Conservation (phyloP, 2,113 vertebrate genomes). For the Romanogobio albipinnatus region DNA sequence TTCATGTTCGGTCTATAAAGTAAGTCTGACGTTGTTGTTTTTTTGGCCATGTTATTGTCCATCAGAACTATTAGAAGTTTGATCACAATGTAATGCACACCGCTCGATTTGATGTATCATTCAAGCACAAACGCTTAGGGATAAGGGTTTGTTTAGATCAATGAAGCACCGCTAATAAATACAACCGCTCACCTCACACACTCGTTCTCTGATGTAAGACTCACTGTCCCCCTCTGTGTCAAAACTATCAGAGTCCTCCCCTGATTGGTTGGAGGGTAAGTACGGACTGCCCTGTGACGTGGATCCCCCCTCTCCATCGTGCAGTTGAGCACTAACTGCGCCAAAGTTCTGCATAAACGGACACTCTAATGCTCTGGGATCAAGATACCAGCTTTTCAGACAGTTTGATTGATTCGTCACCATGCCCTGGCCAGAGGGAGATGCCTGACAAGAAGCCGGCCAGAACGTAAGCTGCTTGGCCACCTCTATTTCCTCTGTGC, state of each 20-base stretch:
- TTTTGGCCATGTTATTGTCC: background rate
- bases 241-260: conserved; percentile 87
- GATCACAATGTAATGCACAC: background rate
- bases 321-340: conserved; percentile 65
- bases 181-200: conserved; percentile 83
- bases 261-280: conserved; percentile 83
- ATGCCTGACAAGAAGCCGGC: conserved; percentile 66
- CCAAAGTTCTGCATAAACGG: conserved; percentile 82
- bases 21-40: background rate
- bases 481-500: conserved; percentile 81
- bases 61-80: background rate
- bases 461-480: conserved; percentile 83
- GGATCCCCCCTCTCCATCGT: conserved; percentile 73
- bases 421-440: background rate
- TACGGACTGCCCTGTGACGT: conserved; percentile 79
- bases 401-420: conserved; percentile 76
- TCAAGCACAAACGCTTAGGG: background rate
- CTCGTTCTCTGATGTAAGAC: conserved; percentile 83
- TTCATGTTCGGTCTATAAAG: background rate
- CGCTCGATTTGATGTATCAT: background rate
- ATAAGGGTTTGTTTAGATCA: background rate
- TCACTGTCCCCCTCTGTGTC: conserved; percentile 94
- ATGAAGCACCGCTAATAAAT: background rate
- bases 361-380: conserved; percentile 74
- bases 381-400: conserved; percentile 73